Percentiles rank a stretch among this genome's conserved stretches.
Evolutionary conservation across 2,797 vertebrate species (phyloP).

Genomic region (Sebastes nivosus): DNA sequence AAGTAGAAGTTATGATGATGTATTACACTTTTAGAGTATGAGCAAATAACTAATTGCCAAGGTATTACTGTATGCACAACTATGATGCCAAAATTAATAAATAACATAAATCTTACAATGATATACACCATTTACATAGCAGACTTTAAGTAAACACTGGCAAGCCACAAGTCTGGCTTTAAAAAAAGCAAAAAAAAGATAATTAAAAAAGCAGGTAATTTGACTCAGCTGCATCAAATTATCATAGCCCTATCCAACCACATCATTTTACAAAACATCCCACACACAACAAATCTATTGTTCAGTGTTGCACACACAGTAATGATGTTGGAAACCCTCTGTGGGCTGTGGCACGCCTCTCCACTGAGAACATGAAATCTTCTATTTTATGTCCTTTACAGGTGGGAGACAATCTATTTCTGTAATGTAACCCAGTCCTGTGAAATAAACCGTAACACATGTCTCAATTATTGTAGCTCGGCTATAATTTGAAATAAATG

Average conservation of each 20-base stretch:
- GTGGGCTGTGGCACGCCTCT: neutral
- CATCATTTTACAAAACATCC: neutral
- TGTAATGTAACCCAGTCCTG: neutral
- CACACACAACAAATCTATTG: neutral
- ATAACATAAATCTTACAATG: neutral
- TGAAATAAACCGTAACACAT: neutral
- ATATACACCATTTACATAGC: neutral
- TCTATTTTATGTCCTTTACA: neutral
- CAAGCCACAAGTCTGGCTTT: neutral
- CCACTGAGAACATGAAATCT: neutral
- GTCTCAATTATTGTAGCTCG: neutral
- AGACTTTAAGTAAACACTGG: neutral
- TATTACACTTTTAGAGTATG: neutral
- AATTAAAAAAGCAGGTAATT: constrained; percentile 3
- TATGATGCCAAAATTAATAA: neutral
- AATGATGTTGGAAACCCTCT: neutral
- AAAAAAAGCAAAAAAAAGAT: neutral
- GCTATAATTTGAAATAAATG: neutral
- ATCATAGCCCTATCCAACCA: neutral
- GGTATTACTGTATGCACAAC: neutral
- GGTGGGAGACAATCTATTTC: neutral
- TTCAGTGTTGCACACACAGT: neutral
- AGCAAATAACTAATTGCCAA: neutral
- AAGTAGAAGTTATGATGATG: constrained; percentile 4
- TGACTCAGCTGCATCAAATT: neutral